Percentiles rank a stretch among this genome's conserved stretches.
These are phyloP conservation scores for Ephestia elutella DNA, from an alignment of 1,140 invertebrate species.

Conservation along the genomic window DNA sequence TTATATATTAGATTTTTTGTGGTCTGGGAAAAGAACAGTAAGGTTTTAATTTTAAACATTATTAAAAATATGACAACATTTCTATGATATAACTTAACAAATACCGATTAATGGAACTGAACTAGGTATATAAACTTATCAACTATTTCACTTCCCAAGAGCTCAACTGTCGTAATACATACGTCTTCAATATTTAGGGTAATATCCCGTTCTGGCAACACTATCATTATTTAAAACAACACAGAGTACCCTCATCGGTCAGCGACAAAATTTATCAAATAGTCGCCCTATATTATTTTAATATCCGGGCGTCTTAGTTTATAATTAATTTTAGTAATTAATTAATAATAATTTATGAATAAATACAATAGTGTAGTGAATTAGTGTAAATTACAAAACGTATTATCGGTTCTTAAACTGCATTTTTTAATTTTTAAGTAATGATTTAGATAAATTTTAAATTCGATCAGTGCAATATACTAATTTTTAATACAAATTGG, in stretches of 20 bases:
- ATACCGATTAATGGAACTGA: too few relatives aligned
- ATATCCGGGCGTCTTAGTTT: neutral
- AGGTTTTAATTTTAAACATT: too few relatives aligned
- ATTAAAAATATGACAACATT: too few relatives aligned
- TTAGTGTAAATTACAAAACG: neutral
- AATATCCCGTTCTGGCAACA: neutral
- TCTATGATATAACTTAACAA: too few relatives aligned
- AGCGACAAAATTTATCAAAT: neutral
- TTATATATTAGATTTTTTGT: too few relatives aligned
- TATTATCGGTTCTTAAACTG: neutral
- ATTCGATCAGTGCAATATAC: too few relatives aligned
- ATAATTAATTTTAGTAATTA: constrained; percentile 13
- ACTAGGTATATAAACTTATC: too few relatives aligned
- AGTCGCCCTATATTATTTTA: neutral
- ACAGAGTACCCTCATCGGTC: neutral
- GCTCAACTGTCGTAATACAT: too few relatives aligned
- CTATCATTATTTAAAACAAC: neutral
- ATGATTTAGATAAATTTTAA: neutral
- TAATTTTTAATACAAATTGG: too few relatives aligned
- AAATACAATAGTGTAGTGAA: constrained; percentile 8
- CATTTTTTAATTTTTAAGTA: too few relatives aligned
- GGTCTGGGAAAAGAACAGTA: too few relatives aligned
- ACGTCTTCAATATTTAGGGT: neutral
- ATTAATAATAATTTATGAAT: constrained; percentile 5
- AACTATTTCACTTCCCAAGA: too few relatives aligned